Conservation (phyloP, 1,140 invertebrate genomes). For the Drosophila repleta region DNA sequence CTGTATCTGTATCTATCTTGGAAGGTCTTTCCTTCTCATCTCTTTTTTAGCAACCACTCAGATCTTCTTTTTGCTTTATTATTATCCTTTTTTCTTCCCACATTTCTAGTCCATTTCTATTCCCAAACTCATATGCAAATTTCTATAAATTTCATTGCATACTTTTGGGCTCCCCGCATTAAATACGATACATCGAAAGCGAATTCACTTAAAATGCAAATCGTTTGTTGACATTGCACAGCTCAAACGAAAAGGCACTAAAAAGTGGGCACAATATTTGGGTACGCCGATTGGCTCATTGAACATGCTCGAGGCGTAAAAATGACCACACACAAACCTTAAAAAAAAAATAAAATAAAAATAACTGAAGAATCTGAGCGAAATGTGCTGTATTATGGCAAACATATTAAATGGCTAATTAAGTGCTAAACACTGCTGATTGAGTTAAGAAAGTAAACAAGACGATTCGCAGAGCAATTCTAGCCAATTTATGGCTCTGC, state of each 20-base stretch:
- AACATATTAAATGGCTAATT: conserved; percentile 59
- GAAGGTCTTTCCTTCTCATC: too few species aligned
- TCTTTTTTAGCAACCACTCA: too few species aligned
- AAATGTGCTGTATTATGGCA: conserved; percentile 60
- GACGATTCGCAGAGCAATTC: conserved; percentile 18
- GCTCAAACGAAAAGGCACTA: conserved; percentile 42
- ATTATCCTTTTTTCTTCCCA: too few species aligned
- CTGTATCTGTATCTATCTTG: too few species aligned
- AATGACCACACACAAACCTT: conserved; percentile 34
- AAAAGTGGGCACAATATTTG: conserved; percentile 50
- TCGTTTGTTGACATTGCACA: conserved; percentile 54
- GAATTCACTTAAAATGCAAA: conserved; percentile 44
- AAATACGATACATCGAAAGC: too few species aligned
- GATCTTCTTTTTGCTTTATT: too few species aligned
- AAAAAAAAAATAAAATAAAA: too few species aligned
- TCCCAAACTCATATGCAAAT: background rate
- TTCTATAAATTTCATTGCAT: conserved; percentile 31
- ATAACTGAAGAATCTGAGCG: conserved; percentile 19
- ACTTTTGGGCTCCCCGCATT: conserved; percentile 32
- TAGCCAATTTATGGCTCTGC: background rate
- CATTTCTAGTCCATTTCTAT: too few species aligned
- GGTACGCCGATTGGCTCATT: conserved; percentile 36
- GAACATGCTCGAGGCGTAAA: conserved; percentile 41
- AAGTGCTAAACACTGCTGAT: conserved; percentile 19
- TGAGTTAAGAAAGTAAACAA: conserved; percentile 56